phyloP scores from a whole-genome alignment of 2,113 vertebrate genomes.

The Chascanopsetta lugubris region DNA sequence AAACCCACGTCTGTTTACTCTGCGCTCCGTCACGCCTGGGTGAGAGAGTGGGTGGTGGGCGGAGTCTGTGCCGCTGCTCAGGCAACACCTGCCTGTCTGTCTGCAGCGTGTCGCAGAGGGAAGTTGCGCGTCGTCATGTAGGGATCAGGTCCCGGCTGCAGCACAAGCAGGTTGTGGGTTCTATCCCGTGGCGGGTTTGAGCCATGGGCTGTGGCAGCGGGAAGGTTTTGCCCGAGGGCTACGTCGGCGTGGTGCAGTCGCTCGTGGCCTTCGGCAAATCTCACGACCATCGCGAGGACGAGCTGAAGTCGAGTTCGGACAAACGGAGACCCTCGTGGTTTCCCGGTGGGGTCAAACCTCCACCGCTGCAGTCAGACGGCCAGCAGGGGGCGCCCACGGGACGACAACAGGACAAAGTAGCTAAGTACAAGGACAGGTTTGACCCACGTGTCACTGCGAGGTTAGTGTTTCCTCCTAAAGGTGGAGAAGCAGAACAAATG shows the following conservation, averaged over 20 bases:
- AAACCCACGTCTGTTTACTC: constrained; percentile 37
- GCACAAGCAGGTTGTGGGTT: background rate
- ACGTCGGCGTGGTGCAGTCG: constrained; percentile 49
- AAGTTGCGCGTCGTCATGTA: background rate
- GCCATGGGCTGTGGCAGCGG: constrained; percentile 60
- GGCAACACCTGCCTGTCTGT: background rate
- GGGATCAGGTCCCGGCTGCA: background rate
- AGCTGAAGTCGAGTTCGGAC: constrained; percentile 5
- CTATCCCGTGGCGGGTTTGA: constrained; percentile 6
- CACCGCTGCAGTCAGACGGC: background rate
- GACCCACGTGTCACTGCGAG: constrained; percentile 69
- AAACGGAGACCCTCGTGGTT: constrained; percentile 31
- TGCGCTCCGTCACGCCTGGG: constrained; percentile 25
- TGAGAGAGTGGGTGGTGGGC: background rate
- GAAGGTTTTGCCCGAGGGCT: constrained; percentile 52
- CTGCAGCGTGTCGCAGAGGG: background rate
- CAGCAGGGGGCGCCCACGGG: background rate
- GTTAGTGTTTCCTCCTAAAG: too few species aligned
- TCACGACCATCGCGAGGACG: background rate
- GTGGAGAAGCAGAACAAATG: too few species aligned
- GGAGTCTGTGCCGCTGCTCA: background rate
- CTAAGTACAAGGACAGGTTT: constrained; percentile 70
- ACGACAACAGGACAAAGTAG: constrained; percentile 5
- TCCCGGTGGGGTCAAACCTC: background rate
- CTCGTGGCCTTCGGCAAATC: constrained; percentile 49